Evolutionary conservation across 37 sponge, comb jelly and placozoan species (phyloP).

Genomic region (Haliclona indistincta): DNA sequence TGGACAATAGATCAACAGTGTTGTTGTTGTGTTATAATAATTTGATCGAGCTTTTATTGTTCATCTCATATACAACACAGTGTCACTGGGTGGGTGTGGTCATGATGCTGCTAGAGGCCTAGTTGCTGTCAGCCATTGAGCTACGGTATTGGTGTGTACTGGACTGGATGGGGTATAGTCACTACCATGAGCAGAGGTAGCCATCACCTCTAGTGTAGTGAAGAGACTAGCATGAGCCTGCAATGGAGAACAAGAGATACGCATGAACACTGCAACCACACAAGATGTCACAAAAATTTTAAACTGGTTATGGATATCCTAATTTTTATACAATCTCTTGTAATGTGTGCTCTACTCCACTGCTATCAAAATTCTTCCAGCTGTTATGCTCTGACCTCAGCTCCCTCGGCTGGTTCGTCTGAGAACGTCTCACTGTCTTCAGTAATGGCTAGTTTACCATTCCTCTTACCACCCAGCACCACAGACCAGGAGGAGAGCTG

Average conservation of each 20-base stretch:
- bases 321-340: not conserved
- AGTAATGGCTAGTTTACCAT: slow-evolving; percentile 17
- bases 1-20: not conserved
- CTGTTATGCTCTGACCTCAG: too few relatives aligned
- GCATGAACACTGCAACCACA: not conserved
- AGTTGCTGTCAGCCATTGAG: slow-evolving; percentile 66
- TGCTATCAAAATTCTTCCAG: too few relatives aligned
- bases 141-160: slow-evolving; percentile 56
- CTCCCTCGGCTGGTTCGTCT: slow-evolving; percentile 10
- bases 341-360: not conserved
- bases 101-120: slow-evolving; percentile 63
- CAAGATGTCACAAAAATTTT: not conserved
- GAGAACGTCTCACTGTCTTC: slow-evolving; percentile 46
- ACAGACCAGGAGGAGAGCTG: slow-evolving; percentile 9
- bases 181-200: not conserved
- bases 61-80: too few relatives aligned
- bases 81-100: too few relatives aligned
- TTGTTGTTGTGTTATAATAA: too few relatives aligned
- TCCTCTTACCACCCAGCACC: slow-evolving; percentile 35
- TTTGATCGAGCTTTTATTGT: too few relatives aligned
- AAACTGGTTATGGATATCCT: not conserved
- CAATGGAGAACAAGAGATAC: not conserved
- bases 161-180: slow-evolving; percentile 30
- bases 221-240: slow-evolving; percentile 59
- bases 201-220: slow-evolving; percentile 32